Percentiles rank a stretch among this genome's conserved stretches.
These are phyloP conservation scores for Sporophila hypoxantha DNA, from an alignment of 2,113 vertebrate species.

Conservation along the genomic window DNA sequence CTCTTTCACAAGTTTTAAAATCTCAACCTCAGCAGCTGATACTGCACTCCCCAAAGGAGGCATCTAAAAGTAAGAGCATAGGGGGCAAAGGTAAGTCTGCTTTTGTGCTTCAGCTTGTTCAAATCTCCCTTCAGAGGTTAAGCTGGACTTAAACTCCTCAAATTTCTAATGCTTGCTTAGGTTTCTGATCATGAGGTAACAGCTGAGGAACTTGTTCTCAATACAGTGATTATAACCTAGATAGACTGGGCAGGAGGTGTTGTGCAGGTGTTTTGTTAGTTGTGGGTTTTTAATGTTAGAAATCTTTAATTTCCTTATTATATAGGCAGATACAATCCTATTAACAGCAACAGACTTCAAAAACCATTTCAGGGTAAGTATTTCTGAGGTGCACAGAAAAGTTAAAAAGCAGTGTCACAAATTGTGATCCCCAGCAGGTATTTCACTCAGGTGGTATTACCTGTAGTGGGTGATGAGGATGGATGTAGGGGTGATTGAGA, in stretches of 20 bases:
- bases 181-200: background rate
- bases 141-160: background rate
- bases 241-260: background rate
- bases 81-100: background rate
- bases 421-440: background rate
- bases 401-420: background rate
- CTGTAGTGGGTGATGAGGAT: accelerated
- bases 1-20: background rate
- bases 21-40: background rate
- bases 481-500: background rate
- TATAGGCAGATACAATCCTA: background rate
- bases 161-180: background rate
- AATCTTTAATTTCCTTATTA: background rate
- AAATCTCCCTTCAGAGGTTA: background rate
- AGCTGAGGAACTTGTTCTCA: background rate
- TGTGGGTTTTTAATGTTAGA: background rate
- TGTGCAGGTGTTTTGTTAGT: background rate
- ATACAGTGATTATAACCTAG: background rate
- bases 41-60: background rate
- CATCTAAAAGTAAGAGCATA: background rate
- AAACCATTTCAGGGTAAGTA: background rate
- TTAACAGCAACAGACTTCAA: background rate
- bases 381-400: background rate
- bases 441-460: background rate
- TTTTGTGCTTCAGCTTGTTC: background rate